Base-by-base conservation (phyloP, 2,888 invertebrate species). In the Leistus spinibarbis region DNA sequence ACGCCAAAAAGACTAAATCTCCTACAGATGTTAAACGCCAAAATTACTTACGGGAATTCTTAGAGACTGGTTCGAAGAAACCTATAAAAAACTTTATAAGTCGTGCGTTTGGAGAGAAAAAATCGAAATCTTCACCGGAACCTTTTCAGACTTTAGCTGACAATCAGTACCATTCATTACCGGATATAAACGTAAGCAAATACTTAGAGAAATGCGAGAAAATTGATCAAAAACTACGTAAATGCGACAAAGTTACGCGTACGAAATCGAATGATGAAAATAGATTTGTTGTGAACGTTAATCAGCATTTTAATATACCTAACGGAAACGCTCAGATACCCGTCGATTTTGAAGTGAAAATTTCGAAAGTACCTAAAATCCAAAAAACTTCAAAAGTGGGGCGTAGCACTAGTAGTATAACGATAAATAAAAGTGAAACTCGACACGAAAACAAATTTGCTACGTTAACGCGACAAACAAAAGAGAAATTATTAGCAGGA, bases 161-260 rank as follows among this genome's bases (percentile, higher is more conserved):
- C 83, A 92, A 92, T 82, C 91, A 92, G 82, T 93, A 91, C 81
- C 90, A 90, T 83, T 92, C 92, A 20, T 85, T 92, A 77, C 92
- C 92, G 7, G 92, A 92, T 83, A 90, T 92, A 64, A 90, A 91
- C 74, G 90, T 91, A 22, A 89, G 91, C 76, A 91, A 91, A 82
- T 91, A 90, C 81, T 87, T 92, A 77, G 89, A 91, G 80, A 91
- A 91, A 81, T 92, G 90, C 76, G 92, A 92, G 82, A 89, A 90
- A 79, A 92, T 92, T 80, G 92, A 93, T 83, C 90, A 90, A 74
- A 92, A 92, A 82, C 83, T 92, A 72, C 86, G 92, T 54, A 88
- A 84, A 79, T 85, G 82, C 74, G 85, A 85, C 66, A 82, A 80
- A 78, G 82, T 79, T 69, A 77, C 70, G 63, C 76, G 79, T 56